Evolutionary conservation across 2,888 invertebrate species (phyloP).

Genomic region (Spodoptera exigua): DNA sequence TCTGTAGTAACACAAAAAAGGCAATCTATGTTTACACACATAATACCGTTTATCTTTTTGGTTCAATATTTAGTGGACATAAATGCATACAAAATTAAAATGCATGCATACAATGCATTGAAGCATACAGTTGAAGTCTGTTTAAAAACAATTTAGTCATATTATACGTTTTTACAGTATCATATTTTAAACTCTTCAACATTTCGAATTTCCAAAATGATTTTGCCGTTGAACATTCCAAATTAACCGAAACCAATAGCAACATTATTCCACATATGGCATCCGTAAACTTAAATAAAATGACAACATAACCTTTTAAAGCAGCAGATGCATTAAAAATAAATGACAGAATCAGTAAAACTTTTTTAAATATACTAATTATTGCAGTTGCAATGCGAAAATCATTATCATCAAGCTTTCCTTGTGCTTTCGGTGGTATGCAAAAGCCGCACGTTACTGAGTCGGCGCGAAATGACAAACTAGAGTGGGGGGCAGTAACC

Average conservation of each 20-base stretch:
- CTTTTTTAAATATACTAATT: constrained; percentile 46
- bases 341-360: constrained; percentile 22
- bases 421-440: constrained; percentile 61
- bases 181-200: neutral
- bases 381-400: constrained; percentile 59
- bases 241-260: constrained; percentile 35
- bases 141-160: too few species aligned
- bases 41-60: too few species aligned
- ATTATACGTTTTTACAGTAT: too few species aligned
- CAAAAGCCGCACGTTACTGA: constrained; percentile 80
- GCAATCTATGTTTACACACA: too few species aligned
- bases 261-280: constrained; percentile 18
- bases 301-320: constrained; percentile 24
- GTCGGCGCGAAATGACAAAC: constrained; percentile 87
- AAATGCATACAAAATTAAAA: too few species aligned
- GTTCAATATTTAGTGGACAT: too few species aligned
- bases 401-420: constrained; percentile 72
- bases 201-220: constrained; percentile 15
- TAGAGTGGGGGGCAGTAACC: constrained; percentile 85
- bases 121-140: too few species aligned
- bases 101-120: too few species aligned
- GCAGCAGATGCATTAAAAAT: constrained; percentile 13
- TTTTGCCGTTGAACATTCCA: neutral
- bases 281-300: constrained; percentile 13
- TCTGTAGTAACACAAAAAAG: too few species aligned